Base-by-base conservation (phyloP, 2,888 invertebrate genomes). In the Choristoneura rosaceana region DNA sequence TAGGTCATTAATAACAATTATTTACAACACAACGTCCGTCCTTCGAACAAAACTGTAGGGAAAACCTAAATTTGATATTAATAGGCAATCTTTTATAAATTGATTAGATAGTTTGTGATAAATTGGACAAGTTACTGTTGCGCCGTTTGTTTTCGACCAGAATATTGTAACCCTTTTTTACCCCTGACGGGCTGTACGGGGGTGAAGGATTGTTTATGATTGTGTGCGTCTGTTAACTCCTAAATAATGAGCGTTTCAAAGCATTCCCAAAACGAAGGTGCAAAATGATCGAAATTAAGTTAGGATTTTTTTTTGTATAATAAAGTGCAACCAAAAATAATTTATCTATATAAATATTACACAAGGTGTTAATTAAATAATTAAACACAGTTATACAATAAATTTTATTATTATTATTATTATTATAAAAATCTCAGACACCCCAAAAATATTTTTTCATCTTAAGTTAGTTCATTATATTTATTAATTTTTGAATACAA, bases 1-100 rank as follows among this genome's bases (percentile, higher is more conserved):
- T 84, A 83, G 87, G 90, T 92, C 91, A 93, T 93, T 93, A 93
- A 93, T 93, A 92, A 94, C 91, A 92, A 93, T 94, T 93, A 93
- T 93, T 93, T 90, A 88, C 89, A 92, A 92, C 93, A 92, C 90
- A 83, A 89, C 90, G 88, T 89, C 91, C 80, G 87, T 87, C 82
- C 86, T 85, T 86, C 88, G 85, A 88, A 87, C 87, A 83, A 84
- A 89, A 89, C 91, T 90, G 90, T 88, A 86, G 87, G 90, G 89
- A 87, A 87, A 91, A 90, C 88, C 88, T 87, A 89, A 88, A 92
- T 93, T 92, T 87, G 87, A 87, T 91, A 90, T 90, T 91, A 90
- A 92, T 91, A 86, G 84, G 82, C 84, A 82, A 88, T 87, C 88
- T 88, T 89, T 84, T 83, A 86, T 86, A 89, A 92, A 92, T 92